These are phyloP conservation scores for Etheostoma spectabile DNA, from an alignment of 2,113 vertebrate species.

Conservation along the genomic window DNA sequence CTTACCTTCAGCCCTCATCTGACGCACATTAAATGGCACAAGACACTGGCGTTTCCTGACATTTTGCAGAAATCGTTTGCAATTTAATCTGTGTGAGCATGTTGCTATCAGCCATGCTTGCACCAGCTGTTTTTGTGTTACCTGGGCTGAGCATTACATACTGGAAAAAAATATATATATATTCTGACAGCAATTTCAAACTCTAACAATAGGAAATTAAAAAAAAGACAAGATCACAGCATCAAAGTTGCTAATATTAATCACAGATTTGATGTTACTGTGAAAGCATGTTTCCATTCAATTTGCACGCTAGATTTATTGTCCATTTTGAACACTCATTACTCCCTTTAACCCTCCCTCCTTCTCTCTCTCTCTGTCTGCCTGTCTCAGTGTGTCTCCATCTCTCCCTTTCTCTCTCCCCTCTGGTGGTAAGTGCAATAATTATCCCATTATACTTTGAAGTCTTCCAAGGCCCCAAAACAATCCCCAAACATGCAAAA, in stretches of 20 bases:
- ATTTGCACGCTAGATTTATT: conserved; percentile 77
- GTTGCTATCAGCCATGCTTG: conserved; percentile 81
- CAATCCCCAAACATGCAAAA: conserved; percentile 65
- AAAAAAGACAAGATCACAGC: conserved; percentile 49
- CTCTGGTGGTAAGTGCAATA: conserved; percentile 76
- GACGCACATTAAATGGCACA: conserved; percentile 89
- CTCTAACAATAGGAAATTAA: conserved; percentile 42
- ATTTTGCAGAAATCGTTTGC: conserved; percentile 92
- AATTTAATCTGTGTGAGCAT: conserved; percentile 87
- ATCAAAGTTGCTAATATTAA: conserved; percentile 70
- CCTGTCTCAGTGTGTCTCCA: conserved; percentile 38
- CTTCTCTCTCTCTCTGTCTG: conserved; percentile 32
- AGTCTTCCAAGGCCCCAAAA: conserved; percentile 67
- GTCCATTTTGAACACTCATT: conserved; percentile 76
- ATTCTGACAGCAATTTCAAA: conserved; percentile 32
- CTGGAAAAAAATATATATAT: background rate
- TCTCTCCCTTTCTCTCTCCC: conserved; percentile 50
- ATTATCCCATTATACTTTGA: conserved; percentile 81
- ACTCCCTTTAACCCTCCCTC: conserved; percentile 45
- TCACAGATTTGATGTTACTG: conserved; percentile 66
- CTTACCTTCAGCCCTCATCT: conserved; percentile 86
- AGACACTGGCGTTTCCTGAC: conserved; percentile 86
- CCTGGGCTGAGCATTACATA: conserved; percentile 19
- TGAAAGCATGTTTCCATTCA: conserved; percentile 73
- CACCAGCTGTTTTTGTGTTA: conserved; percentile 79